Base-by-base conservation (phyloP, 92 coral and sea anemone genomes). In the Galaxea fascicularis region DNA sequence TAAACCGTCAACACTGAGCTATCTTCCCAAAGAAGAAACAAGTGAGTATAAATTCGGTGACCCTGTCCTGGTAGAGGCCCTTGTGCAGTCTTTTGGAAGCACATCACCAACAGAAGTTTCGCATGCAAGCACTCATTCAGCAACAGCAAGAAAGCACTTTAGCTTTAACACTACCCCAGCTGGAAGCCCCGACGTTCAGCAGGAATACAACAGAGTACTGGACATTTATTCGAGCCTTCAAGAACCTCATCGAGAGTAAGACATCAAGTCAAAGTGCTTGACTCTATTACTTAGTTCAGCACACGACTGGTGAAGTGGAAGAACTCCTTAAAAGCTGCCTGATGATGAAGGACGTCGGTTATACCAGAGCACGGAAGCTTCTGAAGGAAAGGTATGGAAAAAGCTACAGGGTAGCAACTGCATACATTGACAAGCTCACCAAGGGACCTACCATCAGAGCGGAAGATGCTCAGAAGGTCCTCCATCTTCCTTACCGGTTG, bases 401-500 rank as follows among this genome's bases (percentile, higher is more conserved):
- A 65, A 56, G 60, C 28, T 83, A 73, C 60, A 73, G 18, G 18
- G 60, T 83, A 10, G 73, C 81, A 22, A 59, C 58, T 53, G 87
- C 81, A 3, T 72, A 83, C 39, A 78, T 82, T 20, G 87, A 83
- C 9, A 71, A 49, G 46, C 17, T 83, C 4, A 21, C 62, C 4
- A 83, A 59, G 28, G 72, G 45, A 4, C 35, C 87, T 3, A 10
- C 71, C n/a, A 69, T 73, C 3, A 73, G 57, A 65, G 71, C 81
- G 45, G 86, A 82, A 57, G 86, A 82, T 41, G 79, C 67, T 82
- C 21, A 57, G 52, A 22, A 82, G 70, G 52, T 82, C 24, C 63
- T 65, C 89, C 24, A 75, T 78, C 17, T 13, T 57, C 24, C 79
- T 85, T 4, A 85, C 78, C 41, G 60, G 89, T 39, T 85, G 89